A percentile compares a stretch with the other conserved stretches of the same genome.
These are phyloP conservation scores for Cynocephalus volans DNA, from an alignment of 2,113 vertebrate genomes.

Conservation along the genomic window DNA sequence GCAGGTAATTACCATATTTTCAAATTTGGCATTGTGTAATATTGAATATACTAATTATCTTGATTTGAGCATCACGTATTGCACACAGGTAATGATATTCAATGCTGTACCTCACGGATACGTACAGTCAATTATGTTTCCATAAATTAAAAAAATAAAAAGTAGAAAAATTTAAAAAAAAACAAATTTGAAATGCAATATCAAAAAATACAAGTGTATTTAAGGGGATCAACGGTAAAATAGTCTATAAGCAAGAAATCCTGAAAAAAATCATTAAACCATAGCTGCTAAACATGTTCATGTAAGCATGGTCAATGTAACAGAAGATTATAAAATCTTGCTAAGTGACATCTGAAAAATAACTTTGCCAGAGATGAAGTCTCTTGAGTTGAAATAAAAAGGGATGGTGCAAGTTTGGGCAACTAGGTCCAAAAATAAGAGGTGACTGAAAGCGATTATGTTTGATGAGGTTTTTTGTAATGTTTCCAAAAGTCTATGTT, in stretches of 20 bases:
- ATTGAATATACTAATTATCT: no score
- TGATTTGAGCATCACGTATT: no score
- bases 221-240: neutral
- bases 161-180: no score
- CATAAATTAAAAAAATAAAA: no score
- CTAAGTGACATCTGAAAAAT: neutral
- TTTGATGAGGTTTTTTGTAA: neutral
- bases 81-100: no score
- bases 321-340: neutral
- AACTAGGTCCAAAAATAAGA: neutral
- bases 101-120: no score
- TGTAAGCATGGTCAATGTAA: neutral
- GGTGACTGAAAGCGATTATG: neutral
- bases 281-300: neutral
- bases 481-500: neutral
- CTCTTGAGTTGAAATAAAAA: slow-evolving; percentile 37
- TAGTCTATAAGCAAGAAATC: neutral
- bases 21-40: neutral
- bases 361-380: neutral
- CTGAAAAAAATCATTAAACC: neutral
- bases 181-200: neutral
- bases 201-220: neutral
- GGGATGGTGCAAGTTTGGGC: neutral
- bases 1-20: slow-evolving; percentile 21
- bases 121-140: no score